A percentile compares a stretch with the other conserved stretches of the same genome.
Evolutionary conservation across 2,888 invertebrate species (phyloP).

Genomic region (Eilema sororculum): DNA sequence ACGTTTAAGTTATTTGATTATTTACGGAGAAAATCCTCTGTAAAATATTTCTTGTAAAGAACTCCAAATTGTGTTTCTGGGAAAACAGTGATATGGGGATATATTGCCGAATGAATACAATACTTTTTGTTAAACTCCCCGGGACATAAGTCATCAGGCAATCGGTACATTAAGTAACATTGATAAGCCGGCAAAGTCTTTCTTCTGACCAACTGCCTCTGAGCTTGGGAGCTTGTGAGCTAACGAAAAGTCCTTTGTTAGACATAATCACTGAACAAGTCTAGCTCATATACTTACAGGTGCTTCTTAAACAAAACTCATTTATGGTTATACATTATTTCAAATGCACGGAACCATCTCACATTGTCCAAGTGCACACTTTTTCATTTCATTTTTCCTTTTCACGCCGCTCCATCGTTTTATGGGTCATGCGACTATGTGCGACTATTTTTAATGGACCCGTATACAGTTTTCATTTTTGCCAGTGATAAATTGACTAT

Average conservation of each 20-base stretch:
- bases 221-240: too few species aligned
- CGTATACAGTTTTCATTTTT: conserved; percentile 81
- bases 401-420: conserved; percentile 82
- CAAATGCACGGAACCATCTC: conserved; percentile 53
- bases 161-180: too few species aligned
- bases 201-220: too few species aligned
- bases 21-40: neutral
- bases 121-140: too few species aligned
- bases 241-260: neutral
- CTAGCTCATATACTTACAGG: neutral
- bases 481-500: conserved; percentile 85
- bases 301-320: neutral
- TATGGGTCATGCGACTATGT: conserved; percentile 86
- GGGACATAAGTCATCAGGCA: too few species aligned
- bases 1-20: too few species aligned
- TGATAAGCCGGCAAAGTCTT: too few species aligned
- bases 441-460: conserved; percentile 86
- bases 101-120: too few species aligned
- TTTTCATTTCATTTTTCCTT: conserved; percentile 82
- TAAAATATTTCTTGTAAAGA: neutral
- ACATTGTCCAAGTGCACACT: conserved; percentile 55
- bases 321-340: neutral
- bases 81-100: neutral
- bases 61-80: neutral
- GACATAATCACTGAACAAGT: neutral